phyloP scores from a whole-genome alignment of 2,888 invertebrate genomes.

The Chaitophorus viminalis region DNA sequence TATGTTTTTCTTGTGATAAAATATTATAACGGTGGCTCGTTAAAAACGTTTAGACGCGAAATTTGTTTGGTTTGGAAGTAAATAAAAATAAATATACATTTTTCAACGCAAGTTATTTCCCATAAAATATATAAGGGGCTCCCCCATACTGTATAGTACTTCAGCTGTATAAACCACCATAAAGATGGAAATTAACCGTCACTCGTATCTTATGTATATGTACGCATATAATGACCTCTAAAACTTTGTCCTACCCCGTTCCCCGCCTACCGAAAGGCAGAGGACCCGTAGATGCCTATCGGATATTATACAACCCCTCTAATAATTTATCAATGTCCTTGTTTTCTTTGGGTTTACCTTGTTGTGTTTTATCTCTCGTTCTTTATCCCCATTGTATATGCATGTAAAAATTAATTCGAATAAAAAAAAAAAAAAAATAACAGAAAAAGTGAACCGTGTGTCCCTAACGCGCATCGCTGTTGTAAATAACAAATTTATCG shows the following conservation, averaged over 20 bases:
- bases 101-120: too few relatives aligned
- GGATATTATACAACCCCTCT: slow-evolving; percentile 27
- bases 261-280: neutral
- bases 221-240: neutral
- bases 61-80: neutral
- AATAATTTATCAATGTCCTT: slow-evolving; percentile 56
- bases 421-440: slow-evolving; percentile 2
- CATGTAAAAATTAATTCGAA: slow-evolving; percentile 53
- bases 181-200: slow-evolving; percentile 58
- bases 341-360: slow-evolving; percentile 35
- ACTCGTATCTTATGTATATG: neutral
- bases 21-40: neutral
- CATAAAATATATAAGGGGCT: too few relatives aligned
- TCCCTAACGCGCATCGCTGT: neutral
- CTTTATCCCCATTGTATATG: neutral
- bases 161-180: slow-evolving; percentile 35
- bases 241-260: slow-evolving; percentile 31
- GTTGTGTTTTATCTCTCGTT: slow-evolving; percentile 49
- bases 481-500: slow-evolving; percentile 60
- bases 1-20: neutral
- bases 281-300: slow-evolving; percentile 49
- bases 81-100: neutral
- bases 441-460: neutral
- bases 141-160: neutral
- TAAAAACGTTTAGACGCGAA: neutral